Percentiles rank a stretch among this genome's conserved stretches.
phyloP scores from a whole-genome alignment of 2,888 invertebrate genomes.

The Alloscopus bannaensis region DNA sequence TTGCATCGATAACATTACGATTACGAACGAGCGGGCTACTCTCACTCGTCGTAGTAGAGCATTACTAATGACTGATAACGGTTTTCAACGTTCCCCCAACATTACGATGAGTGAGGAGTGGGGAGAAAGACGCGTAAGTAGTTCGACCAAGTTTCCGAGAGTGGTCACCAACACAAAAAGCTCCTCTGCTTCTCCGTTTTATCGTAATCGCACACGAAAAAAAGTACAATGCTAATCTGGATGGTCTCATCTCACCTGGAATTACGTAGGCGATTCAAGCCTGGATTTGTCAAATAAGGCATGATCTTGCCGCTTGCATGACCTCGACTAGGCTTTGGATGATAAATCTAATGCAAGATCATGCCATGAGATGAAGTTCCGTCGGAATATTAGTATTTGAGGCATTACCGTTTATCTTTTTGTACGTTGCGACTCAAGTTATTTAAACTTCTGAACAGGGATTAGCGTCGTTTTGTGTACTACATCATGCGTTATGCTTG shows the following conservation, averaged over 20 bases:
- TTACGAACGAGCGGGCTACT: not conserved
- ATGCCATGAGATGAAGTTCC: constrained; percentile 30
- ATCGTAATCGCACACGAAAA: constrained; percentile 59
- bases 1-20: constrained; percentile 27
- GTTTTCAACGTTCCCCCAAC: not conserved
- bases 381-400: constrained; percentile 22
- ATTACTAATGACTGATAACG: constrained; percentile 16
- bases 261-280: constrained; percentile 31
- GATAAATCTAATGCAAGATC: constrained; percentile 53
- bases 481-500: not conserved
- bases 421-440: constrained; percentile 4
- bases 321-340: constrained; percentile 46
- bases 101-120: not conserved
- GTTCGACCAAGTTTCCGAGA: not conserved
- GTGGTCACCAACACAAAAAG: too few relatives aligned
- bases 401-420: not conserved
- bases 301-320: constrained; percentile 46
- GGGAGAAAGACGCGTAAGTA: not conserved
- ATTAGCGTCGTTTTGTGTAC: constrained; percentile 15
- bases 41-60: constrained; percentile 6
- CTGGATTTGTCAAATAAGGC: constrained; percentile 24
- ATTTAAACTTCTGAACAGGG: constrained; percentile 14
- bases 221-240: constrained; percentile 48
- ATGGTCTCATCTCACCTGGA: constrained; percentile 44
- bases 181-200: constrained; percentile 37